Evolutionary conservation across 2,888 invertebrate genomes (phyloP).

Genomic region (Stenichneumon culpator): DNA sequence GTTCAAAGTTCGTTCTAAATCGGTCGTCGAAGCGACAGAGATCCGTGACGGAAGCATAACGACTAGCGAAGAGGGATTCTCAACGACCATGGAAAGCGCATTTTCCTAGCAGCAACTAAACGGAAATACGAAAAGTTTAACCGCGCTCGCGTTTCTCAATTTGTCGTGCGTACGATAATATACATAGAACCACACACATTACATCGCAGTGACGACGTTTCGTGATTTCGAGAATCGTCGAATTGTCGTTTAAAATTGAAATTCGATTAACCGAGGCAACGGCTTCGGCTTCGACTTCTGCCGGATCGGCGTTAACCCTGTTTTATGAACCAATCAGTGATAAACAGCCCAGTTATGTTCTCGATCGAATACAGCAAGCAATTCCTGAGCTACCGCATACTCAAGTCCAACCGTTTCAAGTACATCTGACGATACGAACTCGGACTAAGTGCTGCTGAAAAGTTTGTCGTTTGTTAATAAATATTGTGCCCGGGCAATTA

Average conservation of each 20-base stretch:
- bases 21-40: not conserved
- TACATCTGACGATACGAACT: slow-evolving; percentile 85
- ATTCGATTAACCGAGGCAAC: slow-evolving; percentile 19
- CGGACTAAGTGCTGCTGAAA: slow-evolving; percentile 80
- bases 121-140: not conserved
- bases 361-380: slow-evolving; percentile 85
- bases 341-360: slow-evolving; percentile 83
- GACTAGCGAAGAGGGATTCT: slow-evolving; percentile 6
- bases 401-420: slow-evolving; percentile 85
- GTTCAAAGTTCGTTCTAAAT: slow-evolving; percentile 37
- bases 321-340: slow-evolving; percentile 67
- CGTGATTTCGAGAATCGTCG: not conserved
- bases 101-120: slow-evolving; percentile 61
- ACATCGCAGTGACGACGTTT: not conserved
- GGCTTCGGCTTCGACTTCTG: slow-evolving; percentile 28
- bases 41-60: not conserved
- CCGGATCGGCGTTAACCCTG: slow-evolving; percentile 54
- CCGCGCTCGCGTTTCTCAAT: not conserved
- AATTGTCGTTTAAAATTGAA: not conserved
- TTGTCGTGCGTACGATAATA: not conserved
- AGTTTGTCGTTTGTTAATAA: slow-evolving; percentile 53
- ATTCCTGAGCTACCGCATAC: slow-evolving; percentile 84
- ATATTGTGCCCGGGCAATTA: slow-evolving; percentile 31
- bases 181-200: not conserved
- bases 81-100: slow-evolving; percentile 57